A percentile compares a stretch with the other conserved stretches of the same genome.
Conservation (phyloP, 2,888 invertebrate genomes). For the Fragum whitleyi region DNA sequence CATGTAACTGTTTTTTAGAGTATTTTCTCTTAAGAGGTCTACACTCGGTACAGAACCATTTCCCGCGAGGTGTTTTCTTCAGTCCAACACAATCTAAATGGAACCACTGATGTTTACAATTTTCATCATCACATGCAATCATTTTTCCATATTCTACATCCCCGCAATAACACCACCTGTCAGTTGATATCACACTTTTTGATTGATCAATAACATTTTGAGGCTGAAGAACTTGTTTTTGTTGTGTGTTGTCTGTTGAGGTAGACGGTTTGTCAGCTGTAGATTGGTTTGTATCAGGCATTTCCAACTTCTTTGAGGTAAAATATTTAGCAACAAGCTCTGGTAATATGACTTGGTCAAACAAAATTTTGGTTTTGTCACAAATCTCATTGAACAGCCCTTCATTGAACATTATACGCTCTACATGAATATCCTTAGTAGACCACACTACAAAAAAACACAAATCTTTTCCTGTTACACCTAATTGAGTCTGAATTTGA, state of each 20-base stretch:
- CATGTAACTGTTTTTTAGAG: too few species aligned
- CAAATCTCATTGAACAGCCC: not conserved
- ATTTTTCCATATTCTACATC: not conserved
- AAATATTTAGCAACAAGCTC: constrained; percentile 15
- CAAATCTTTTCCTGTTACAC: not conserved
- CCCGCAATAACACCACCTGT: constrained; percentile 8
- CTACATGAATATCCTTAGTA: not conserved
- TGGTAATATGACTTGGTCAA: not conserved
- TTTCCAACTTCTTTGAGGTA: not conserved
- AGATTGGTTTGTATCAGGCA: not conserved
- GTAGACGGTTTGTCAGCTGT: not conserved
- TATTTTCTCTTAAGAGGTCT: constrained; percentile 9
- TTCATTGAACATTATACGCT: not conserved
- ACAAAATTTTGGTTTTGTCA: constrained; percentile 1
- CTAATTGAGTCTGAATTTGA: constrained; percentile 22
- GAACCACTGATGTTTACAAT: constrained; percentile 10
- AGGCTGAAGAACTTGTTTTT: not conserved
- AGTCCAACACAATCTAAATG: not conserved
- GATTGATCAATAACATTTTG: too few species aligned
- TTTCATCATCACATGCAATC: constrained; percentile 19
- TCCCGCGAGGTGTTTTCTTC: not conserved
- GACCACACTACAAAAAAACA: constrained; percentile 26
- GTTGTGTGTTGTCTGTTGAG: not conserved
- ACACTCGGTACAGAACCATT: constrained; percentile 8
- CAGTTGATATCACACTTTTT: not conserved